These are phyloP conservation scores for Solen grandis DNA, from an alignment of 1,140 invertebrate species.

Conservation along the genomic window DNA sequence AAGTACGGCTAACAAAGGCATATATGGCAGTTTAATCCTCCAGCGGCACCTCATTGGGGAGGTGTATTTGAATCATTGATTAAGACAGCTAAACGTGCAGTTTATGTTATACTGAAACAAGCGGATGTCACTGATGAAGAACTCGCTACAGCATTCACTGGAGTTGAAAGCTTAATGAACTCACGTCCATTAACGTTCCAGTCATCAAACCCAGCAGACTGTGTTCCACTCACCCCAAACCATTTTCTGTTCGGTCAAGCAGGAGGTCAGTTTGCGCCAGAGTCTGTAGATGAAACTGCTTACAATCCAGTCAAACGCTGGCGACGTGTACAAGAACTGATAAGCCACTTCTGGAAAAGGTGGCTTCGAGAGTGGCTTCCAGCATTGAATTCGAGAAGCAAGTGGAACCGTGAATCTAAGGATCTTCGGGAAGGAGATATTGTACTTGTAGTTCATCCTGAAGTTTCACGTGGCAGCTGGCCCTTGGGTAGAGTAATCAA, in stretches of 20 bases:
- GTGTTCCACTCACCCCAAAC: constrained; percentile 6
- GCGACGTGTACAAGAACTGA: constrained; percentile 35
- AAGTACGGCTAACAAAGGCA: not conserved
- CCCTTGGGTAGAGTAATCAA: too few relatives aligned
- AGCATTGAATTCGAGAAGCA: constrained; percentile 19
- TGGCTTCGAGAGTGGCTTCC: constrained; percentile 37
- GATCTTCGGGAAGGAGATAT: constrained; percentile 1
- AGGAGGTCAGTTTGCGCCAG: too few relatives aligned
- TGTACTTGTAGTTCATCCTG: not conserved
- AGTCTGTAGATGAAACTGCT: not conserved
- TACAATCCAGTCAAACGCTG: constrained; percentile 47
- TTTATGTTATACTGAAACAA: constrained; percentile 23
- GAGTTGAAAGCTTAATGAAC: constrained; percentile 37
- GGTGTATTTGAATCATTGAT: too few relatives aligned
- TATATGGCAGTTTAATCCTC: constrained; percentile 43
- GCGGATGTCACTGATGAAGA: constrained; percentile 49
- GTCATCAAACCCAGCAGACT: constrained; percentile 1
- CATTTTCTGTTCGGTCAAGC: constrained; percentile 17
- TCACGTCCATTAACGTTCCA: constrained; percentile 24
- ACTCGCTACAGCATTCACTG: constrained; percentile 16
- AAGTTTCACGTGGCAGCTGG: not conserved
- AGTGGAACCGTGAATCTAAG: constrained; percentile 8
- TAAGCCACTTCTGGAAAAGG: constrained; percentile 36
- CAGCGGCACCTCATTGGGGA: too few relatives aligned
- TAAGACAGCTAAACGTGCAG: constrained; percentile 71